Evolutionary conservation across 2,113 vertebrate genomes (phyloP).

Genomic region (Rhizomys pruinosus): DNA sequence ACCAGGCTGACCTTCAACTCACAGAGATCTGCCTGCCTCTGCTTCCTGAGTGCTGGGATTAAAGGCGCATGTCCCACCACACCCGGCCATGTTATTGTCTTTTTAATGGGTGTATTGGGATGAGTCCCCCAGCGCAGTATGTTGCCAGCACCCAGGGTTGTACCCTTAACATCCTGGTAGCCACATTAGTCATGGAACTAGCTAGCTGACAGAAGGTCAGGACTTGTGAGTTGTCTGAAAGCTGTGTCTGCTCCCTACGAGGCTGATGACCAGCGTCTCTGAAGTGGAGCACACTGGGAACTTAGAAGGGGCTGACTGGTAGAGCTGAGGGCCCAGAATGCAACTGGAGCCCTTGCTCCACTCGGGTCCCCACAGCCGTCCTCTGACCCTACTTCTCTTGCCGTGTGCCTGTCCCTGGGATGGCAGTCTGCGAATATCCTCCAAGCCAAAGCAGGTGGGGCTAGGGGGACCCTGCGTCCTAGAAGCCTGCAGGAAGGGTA

Average conservation of each 20-base stretch:
- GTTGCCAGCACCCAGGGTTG: not conserved
- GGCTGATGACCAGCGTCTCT: not conserved
- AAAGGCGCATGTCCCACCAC: too few species aligned
- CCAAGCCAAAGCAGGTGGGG: not conserved
- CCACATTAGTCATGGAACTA: not conserved
- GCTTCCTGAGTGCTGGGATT: too few species aligned
- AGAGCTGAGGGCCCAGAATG: too few species aligned
- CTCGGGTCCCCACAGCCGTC: not conserved
- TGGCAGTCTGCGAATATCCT: not conserved
- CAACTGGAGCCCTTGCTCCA: fast-evolving
- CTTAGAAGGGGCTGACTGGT: not conserved
- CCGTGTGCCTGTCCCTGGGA: too few species aligned
- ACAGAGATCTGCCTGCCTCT: too few species aligned
- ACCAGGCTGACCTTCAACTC: too few species aligned
- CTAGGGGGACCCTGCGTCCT: not conserved
- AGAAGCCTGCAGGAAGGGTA: not conserved
- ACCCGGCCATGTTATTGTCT: too few species aligned
- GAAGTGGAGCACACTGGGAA: not conserved
- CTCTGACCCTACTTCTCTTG: not conserved
- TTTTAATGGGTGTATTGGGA: not conserved
- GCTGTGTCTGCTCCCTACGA: not conserved
- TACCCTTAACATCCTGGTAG: not conserved
- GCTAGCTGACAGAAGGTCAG: not conserved
- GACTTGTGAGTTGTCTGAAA: not conserved
- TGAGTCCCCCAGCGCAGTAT: not conserved